Base-by-base conservation (phyloP, 2,113 vertebrate genomes). In the Alligator sinensis region DNA sequence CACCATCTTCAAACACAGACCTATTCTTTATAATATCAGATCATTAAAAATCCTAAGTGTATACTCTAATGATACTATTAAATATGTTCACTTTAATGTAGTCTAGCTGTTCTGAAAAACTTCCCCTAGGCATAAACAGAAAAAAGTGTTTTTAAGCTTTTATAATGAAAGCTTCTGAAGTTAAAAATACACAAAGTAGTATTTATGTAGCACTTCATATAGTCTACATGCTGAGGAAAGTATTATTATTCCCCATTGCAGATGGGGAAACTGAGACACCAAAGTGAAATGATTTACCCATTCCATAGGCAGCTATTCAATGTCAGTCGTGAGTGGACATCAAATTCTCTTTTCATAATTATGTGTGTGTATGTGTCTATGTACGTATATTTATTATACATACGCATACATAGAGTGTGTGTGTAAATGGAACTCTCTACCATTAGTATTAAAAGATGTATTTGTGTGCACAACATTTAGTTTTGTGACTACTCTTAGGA, bases 381-480 rank as follows among this genome's bases (percentile, higher is more conserved):
- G 62, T 72, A 72, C 24, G 62, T 21, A 24, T 84, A 55, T 1
- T 0, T 55, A 14, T 86, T 89, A 79, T 55, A 92, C 91, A 84
- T 5, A 68, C 30, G 17, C 89, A 58, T 66, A 22, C 1, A 80
- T 79, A 19, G 10, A 4, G 5, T 47, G 81, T 47, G 47, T 47
- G 47, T 47, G 60, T 58, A 83, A 83, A 86, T 6, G 19, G 47
- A 88, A 5, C 58, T 89, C 21, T 6, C 28, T 75, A 15, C 22
- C 60, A 87, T 24, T 80, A 85, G 10, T 54, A 79, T 54, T 5
- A 8, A 28, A 77, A 7, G 47, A 47, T 80, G 28, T 77, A 94
- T 86, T 92, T 72, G 22, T 5, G 30, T 72, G 59, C 87, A 87
- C 55, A 4, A 75, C 58, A 86, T 10, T 90, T 96, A 90, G 66